A percentile compares a stretch with the other conserved stretches of the same genome.
Conservation (phyloP, 2,888 invertebrate species). For the Suillia variegata region DNA sequence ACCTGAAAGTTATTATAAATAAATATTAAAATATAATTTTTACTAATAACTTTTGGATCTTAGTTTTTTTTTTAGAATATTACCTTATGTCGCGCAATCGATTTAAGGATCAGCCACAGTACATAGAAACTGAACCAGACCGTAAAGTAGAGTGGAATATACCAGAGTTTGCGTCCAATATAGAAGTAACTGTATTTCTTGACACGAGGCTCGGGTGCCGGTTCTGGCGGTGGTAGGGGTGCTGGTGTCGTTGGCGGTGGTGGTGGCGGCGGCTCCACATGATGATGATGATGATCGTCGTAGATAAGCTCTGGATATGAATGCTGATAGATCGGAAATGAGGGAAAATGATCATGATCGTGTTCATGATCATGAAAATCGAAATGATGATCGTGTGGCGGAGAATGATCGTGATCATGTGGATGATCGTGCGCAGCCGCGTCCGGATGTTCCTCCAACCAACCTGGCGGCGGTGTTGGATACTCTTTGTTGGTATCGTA, state of each 20-base stretch:
- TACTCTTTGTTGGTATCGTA: slow-evolving; percentile 54
- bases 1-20: slow-evolving; percentile 42
- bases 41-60: neutral
- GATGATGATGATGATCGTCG: slow-evolving; percentile 47
- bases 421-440: slow-evolving; percentile 34
- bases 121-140: slow-evolving; percentile 69
- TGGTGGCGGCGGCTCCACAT: slow-evolving; percentile 40
- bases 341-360: slow-evolving; percentile 31
- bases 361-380: slow-evolving; percentile 53
- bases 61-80: no score
- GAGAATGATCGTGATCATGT: slow-evolving; percentile 35
- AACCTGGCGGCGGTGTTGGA: slow-evolving; percentile 58
- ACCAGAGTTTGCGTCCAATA: slow-evolving; percentile 73
- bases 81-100: slow-evolving; percentile 72
- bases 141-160: slow-evolving; percentile 73
- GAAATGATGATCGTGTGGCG: slow-evolving; percentile 36
- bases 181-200: slow-evolving; percentile 72
- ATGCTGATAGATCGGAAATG: slow-evolving; percentile 31
- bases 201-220: slow-evolving; percentile 60
- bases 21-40: slow-evolving; percentile 8
- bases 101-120: slow-evolving; percentile 69
- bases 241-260: slow-evolving; percentile 43
- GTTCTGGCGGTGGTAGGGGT: slow-evolving; percentile 47
- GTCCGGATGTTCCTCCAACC: slow-evolving; percentile 50
- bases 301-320: slow-evolving; percentile 39